Evolutionary conservation across 2,113 vertebrate species (phyloP).

Genomic region (Platysteira castanea): DNA sequence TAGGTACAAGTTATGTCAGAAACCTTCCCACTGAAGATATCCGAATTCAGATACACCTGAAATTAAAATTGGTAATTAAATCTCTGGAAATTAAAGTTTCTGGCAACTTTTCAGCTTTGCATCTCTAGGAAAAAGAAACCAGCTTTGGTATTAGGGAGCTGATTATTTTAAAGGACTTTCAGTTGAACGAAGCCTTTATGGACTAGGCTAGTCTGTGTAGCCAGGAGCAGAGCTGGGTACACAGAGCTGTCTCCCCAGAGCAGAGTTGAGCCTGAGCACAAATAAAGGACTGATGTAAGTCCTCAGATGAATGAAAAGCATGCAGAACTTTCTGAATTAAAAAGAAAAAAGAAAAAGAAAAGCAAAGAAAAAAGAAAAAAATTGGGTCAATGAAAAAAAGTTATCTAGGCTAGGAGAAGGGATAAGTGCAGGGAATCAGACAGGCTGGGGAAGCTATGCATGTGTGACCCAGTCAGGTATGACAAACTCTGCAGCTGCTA

Average conservation of each 20-base stretch:
- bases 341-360: background rate
- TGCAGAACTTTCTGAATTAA: background rate
- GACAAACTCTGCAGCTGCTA: background rate
- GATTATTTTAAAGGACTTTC: background rate
- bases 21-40: background rate
- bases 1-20: background rate
- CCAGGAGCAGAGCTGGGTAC: background rate
- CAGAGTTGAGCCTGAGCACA: background rate
- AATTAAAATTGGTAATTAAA: background rate
- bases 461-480: background rate
- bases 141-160: background rate
- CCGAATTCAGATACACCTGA: background rate
- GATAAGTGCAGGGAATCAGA: background rate
- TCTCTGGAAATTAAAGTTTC: background rate
- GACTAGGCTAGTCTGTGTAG: background rate
- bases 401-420: background rate
- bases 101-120: background rate
- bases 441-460: background rate
- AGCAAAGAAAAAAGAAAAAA: background rate
- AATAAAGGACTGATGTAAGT: conserved; percentile 13
- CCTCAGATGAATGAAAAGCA: background rate
- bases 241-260: background rate
- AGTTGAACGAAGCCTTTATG: background rate
- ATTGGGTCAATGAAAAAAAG: background rate
- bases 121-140: background rate